These are phyloP conservation scores for Parotia lawesii DNA, from an alignment of 2,113 vertebrate genomes.

Conservation along the genomic window DNA sequence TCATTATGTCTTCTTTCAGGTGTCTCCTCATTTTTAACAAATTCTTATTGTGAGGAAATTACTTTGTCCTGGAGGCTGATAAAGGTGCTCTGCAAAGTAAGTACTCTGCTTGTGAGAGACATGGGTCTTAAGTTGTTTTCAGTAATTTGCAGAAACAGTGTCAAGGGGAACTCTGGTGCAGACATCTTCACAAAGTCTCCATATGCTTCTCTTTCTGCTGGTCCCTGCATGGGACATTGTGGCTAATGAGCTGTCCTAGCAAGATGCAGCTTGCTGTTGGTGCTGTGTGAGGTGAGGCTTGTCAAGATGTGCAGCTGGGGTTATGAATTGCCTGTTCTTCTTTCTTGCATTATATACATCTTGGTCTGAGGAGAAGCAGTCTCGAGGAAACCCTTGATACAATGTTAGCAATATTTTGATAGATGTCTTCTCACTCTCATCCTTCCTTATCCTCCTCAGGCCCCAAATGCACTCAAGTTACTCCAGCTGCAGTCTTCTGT, in stretches of 20 bases:
- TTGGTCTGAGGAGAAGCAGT: not conserved
- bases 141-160: not conserved
- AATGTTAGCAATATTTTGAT: not conserved
- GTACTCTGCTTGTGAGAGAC: not conserved
- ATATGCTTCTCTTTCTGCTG: accelerated
- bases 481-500: not conserved
- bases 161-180: not conserved
- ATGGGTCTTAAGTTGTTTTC: not conserved
- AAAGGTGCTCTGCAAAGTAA: not conserved
- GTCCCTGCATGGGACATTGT: not conserved
- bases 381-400: not conserved
- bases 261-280: not conserved
- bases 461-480: not conserved
- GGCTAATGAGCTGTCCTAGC: not conserved
- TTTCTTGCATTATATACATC: accelerated
- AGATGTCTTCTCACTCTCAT: not conserved
- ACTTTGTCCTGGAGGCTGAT: not conserved
- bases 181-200: accelerated
- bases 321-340: not conserved
- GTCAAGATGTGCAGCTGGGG: not conserved
- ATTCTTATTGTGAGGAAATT: not conserved
- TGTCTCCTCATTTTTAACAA: not conserved
- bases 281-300: not conserved
- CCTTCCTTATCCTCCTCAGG: not conserved
- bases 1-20: not conserved